A percentile compares a stretch with the other conserved stretches of the same genome.
phyloP scores from a whole-genome alignment of 2,888 invertebrate species.

The Argyresthia albistria region DNA sequence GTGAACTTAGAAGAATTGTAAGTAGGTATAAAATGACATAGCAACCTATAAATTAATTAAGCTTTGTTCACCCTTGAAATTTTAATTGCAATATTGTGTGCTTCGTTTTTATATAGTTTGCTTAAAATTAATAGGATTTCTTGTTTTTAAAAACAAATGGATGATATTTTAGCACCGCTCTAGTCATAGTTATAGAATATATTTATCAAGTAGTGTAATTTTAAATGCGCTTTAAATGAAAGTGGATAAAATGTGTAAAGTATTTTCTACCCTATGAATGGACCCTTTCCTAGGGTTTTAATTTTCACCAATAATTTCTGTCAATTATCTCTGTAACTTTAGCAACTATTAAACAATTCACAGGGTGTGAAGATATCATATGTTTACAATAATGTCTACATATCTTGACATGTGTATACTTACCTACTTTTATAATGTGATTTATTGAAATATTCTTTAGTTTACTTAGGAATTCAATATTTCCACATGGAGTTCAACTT shows the following conservation, averaged over 20 bases:
- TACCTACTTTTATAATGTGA: no score
- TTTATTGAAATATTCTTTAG: no score
- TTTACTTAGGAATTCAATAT: no score
- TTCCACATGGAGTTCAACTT: no score
- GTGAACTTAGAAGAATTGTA: slow-evolving; percentile 43
- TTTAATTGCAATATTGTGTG: background rate
- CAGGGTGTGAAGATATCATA: slow-evolving; percentile 54
- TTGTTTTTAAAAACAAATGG: slow-evolving; percentile 14
- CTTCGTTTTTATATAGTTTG: background rate
- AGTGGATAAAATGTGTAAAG: slow-evolving; percentile 9
- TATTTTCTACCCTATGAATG: slow-evolving; percentile 24
- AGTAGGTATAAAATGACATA: slow-evolving; percentile 35
- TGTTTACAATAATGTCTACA: slow-evolving; percentile 20
- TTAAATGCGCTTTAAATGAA: slow-evolving; percentile 15
- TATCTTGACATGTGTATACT: slow-evolving; percentile 26
- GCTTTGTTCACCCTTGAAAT: slow-evolving; percentile 11
- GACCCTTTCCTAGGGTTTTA: slow-evolving; percentile 32
- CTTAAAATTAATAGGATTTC: background rate
- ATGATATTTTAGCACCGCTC: slow-evolving; percentile 31
- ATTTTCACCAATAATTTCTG: slow-evolving; percentile 59
- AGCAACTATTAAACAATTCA: slow-evolving; percentile 29
- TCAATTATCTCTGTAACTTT: slow-evolving; percentile 40
- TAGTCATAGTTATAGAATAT: slow-evolving; percentile 40
- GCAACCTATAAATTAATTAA: slow-evolving; percentile 12
- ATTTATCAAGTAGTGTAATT: slow-evolving; percentile 33